phyloP scores from a whole-genome alignment of 92 coral and sea anemone species.

The Bergia puertoricense region DNA sequence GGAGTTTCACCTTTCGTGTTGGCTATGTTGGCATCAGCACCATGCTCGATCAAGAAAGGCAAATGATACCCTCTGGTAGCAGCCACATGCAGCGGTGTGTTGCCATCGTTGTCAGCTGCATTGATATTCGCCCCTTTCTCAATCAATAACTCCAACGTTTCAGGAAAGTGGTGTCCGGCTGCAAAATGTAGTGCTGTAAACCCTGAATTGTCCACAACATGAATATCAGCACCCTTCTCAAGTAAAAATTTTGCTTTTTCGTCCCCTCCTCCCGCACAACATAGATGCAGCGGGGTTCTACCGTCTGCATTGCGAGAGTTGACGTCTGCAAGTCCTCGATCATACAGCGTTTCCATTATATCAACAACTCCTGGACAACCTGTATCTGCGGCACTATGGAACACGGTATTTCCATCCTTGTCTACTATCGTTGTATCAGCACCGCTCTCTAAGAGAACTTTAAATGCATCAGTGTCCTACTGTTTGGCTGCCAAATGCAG shows the following conservation, averaged over 20 bases:
- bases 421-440: constrained; percentile 29
- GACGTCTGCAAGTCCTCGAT: constrained; percentile 14
- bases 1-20: constrained; percentile 39
- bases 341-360: neutral
- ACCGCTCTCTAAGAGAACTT: constrained; percentile 2
- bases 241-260: neutral
- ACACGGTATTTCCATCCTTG: constrained; percentile 11
- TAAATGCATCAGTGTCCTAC: constrained; percentile 4
- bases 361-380: neutral
- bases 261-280: neutral
- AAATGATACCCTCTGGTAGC: neutral
- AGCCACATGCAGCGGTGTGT: constrained; percentile 1
- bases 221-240: neutral
- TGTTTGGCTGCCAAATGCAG: constrained; percentile 4
- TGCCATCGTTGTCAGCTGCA: neutral
- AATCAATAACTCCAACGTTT: neutral
- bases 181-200: neutral
- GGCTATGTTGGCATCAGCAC: constrained; percentile 16
- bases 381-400: constrained; percentile 11
- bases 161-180: neutral
- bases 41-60: constrained; percentile 3
- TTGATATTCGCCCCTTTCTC: constrained; percentile 4
- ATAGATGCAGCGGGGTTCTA: neutral
- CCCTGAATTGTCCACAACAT: neutral
- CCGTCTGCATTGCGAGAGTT: constrained; percentile 5